These are phyloP conservation scores for Struthio camelus DNA, from an alignment of 2,113 vertebrate genomes.

Conservation along the genomic window DNA sequence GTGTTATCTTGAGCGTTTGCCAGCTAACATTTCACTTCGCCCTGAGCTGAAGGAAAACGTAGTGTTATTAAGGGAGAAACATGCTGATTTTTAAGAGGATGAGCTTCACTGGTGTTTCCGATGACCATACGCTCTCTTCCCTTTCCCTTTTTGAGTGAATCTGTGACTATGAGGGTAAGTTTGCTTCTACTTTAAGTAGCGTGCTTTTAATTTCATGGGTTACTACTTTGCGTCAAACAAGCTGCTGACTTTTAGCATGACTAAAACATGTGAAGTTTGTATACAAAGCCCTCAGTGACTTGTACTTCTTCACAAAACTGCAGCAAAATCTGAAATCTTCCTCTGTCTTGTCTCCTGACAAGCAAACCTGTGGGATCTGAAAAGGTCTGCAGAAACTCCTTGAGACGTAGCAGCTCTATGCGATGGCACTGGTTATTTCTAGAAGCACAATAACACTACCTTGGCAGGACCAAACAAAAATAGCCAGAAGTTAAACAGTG, in stretches of 20 bases:
- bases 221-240: neutral
- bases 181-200: neutral
- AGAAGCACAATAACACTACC: neutral
- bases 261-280: neutral
- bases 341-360: neutral
- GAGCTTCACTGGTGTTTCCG: neutral
- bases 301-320: neutral
- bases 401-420: neutral
- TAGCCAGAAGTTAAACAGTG: neutral
- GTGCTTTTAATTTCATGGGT: neutral
- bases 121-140: rapidly evolving
- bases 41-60: neutral
- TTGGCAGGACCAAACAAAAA: neutral
- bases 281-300: neutral
- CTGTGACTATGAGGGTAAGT: neutral
- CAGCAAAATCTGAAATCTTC: neutral
- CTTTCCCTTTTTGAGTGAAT: neutral
- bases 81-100: neutral
- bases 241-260: neutral
- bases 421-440: neutral
- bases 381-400: neutral
- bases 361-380: neutral
- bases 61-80: neutral
- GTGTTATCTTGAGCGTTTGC: neutral
- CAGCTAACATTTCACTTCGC: neutral